Conservation (phyloP, 2,797 vertebrate genomes). For the Sitta carolinensis region DNA sequence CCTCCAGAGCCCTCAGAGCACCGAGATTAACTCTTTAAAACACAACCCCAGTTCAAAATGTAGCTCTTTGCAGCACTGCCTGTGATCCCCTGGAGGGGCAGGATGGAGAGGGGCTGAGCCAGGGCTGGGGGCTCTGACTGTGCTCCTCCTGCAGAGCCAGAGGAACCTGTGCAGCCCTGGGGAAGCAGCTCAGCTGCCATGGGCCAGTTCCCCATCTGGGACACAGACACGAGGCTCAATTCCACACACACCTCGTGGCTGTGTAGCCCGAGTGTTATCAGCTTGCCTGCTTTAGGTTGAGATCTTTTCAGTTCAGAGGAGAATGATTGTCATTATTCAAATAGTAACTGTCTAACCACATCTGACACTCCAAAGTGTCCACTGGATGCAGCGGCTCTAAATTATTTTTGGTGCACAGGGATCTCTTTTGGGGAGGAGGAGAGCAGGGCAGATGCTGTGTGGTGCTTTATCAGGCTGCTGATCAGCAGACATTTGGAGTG, state of each 20-base stretch:
- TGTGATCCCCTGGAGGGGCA: neutral
- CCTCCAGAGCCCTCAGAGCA: neutral
- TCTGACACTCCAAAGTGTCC: neutral
- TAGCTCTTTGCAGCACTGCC: neutral
- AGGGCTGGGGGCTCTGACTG: neutral
- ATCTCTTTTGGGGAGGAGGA: neutral
- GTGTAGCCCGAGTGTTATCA: neutral
- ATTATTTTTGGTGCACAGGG: constrained; percentile 20
- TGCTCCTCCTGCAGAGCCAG: neutral
- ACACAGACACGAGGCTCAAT: neutral
- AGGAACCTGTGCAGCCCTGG: neutral
- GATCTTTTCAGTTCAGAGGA: neutral
- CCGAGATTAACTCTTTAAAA: neutral
- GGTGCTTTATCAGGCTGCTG: constrained; percentile 19
- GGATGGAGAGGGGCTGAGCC: rapidly evolving
- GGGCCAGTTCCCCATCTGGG: neutral
- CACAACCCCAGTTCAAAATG: neutral
- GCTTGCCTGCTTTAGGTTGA: neutral
- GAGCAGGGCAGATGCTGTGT: neutral
- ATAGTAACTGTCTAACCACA: constrained; percentile 31
- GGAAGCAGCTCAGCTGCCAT: neutral
- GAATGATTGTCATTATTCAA: constrained; percentile 6
- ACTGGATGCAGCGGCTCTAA: neutral
- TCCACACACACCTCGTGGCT: neutral
- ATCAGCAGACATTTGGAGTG: neutral